These are phyloP conservation scores for Epirrhoe alternata DNA, from an alignment of 2,888 invertebrate species.

Conservation along the genomic window DNA sequence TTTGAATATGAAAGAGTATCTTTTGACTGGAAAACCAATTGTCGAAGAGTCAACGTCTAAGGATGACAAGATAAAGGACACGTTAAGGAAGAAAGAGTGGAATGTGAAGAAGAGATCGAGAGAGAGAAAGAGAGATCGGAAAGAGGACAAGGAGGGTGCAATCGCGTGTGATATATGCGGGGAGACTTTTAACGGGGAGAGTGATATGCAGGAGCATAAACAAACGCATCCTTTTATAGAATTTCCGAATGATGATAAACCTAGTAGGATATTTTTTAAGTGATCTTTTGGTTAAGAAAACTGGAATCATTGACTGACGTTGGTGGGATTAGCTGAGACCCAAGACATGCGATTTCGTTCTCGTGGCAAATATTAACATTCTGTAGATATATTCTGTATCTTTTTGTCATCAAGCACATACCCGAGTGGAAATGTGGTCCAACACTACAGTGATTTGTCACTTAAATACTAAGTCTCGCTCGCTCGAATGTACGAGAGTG, in stretches of 20 bases:
- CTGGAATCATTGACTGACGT: not conserved
- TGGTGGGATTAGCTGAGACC: too few relatives aligned
- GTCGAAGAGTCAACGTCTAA: slow-evolving; percentile 60
- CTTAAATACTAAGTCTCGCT: too few relatives aligned
- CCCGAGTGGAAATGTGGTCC: too few relatives aligned
- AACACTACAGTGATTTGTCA: too few relatives aligned
- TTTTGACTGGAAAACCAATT: slow-evolving; percentile 66
- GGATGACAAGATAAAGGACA: slow-evolving; percentile 50
- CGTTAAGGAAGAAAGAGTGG: slow-evolving; percentile 53
- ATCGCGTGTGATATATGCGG: slow-evolving; percentile 76
- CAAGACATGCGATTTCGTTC: too few relatives aligned
- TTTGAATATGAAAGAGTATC: slow-evolving; percentile 71
- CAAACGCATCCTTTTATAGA: slow-evolving; percentile 80
- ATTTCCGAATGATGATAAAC: slow-evolving; percentile 78
- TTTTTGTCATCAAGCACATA: too few relatives aligned
- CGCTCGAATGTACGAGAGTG: too few relatives aligned
- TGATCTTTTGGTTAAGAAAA: slow-evolving; percentile 41
- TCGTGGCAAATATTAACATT: too few relatives aligned
- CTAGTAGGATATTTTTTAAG: slow-evolving; percentile 82
- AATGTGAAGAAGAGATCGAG: slow-evolving; percentile 58
- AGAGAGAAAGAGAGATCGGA: slow-evolving; percentile 52
- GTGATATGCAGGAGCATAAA: slow-evolving; percentile 74
- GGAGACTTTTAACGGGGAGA: slow-evolving; percentile 67
- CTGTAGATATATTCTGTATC: too few relatives aligned
- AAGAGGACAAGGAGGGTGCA: slow-evolving; percentile 16